A percentile compares a stretch with the other conserved stretches of the same genome.
phyloP scores from a whole-genome alignment of 2,888 invertebrate genomes.

The Pandemis heparana region DNA sequence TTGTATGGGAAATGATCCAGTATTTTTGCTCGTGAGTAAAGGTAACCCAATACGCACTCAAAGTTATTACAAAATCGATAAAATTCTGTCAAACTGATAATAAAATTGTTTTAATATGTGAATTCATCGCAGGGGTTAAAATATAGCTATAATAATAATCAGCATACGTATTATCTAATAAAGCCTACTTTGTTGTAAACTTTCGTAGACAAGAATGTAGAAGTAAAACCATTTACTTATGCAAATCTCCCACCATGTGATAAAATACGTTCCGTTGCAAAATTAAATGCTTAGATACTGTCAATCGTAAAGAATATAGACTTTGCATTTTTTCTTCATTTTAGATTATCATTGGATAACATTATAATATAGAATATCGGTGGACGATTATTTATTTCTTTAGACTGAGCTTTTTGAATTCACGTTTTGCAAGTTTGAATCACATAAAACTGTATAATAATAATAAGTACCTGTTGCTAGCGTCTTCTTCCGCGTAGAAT shows the following conservation, averaged over 20 bases:
- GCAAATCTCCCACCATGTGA: background rate
- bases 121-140: background rate
- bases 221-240: constrained; percentile 1
- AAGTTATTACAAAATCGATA: background rate
- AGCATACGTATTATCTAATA: constrained; percentile 4
- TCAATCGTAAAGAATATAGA: constrained; percentile 3
- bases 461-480: too few relatives aligned
- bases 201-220: background rate
- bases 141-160: constrained; percentile 7
- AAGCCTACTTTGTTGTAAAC: background rate
- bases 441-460: too few relatives aligned
- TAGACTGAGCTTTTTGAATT: background rate
- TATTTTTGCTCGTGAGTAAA: too few relatives aligned
- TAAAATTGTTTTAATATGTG: background rate
- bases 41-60: constrained; percentile 82
- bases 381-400: background rate
- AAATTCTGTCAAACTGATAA: background rate
- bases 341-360: background rate
- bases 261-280: background rate
- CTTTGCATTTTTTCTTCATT: background rate
- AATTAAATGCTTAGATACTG: constrained; percentile 12
- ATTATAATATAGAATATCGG: background rate
- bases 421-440: background rate
- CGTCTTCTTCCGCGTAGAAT: too few relatives aligned
- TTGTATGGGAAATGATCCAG: too few relatives aligned